Conservation (phyloP, 2,888 invertebrate species). For the Campoletis raptor region DNA sequence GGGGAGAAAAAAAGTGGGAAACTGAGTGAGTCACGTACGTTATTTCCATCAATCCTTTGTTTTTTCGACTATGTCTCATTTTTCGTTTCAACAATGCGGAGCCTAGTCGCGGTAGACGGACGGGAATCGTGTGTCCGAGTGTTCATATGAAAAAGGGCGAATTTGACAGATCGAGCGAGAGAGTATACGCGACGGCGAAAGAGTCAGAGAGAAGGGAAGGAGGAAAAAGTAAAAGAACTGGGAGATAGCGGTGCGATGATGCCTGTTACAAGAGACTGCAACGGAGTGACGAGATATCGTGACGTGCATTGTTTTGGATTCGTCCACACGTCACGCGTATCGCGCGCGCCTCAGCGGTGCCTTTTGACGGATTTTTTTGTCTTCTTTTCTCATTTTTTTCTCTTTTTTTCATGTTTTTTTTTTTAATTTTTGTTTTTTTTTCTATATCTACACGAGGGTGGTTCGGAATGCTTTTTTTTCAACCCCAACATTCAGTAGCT, state of each 20-base stretch:
- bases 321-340: conserved; percentile 51
- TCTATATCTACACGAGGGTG: neutral
- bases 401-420: neutral
- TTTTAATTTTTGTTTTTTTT: neutral
- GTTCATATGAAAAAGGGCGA: conserved; percentile 1
- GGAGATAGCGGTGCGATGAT: neutral
- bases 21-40: conserved; percentile 17
- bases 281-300: conserved; percentile 60
- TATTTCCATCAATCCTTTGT: conserved; percentile 18
- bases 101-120: neutral
- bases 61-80: conserved; percentile 13
- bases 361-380: conserved; percentile 58
- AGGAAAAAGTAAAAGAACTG: conserved; percentile 7
- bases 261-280: conserved; percentile 31
- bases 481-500: conserved; percentile 25
- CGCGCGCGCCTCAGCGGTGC: conserved; percentile 49
- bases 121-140: conserved; percentile 38
- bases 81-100: conserved; percentile 49
- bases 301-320: conserved; percentile 65
- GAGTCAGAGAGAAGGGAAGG: neutral
- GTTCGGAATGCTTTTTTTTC: neutral
- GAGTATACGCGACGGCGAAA: neutral
- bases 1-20: conserved; percentile 8
- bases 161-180: conserved; percentile 12
- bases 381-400: neutral